Percentiles rank a stretch among this genome's conserved stretches.
phyloP scores from a whole-genome alignment of 2,888 invertebrate species.

The Eueremaeus valkanovi region DNA sequence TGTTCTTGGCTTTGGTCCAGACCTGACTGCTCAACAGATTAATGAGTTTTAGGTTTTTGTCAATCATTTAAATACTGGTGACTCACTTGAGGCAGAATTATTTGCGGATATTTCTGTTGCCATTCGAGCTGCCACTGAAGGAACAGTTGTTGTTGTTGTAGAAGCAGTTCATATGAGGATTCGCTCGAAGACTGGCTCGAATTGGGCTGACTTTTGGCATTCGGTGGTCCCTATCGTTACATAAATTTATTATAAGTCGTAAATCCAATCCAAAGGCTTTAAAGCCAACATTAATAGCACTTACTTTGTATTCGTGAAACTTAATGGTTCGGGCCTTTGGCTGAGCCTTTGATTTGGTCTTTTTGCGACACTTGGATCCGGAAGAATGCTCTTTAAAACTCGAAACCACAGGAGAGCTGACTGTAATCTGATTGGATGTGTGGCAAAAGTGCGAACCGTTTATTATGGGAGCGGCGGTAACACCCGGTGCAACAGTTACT shows the following conservation, averaged over 20 bases:
- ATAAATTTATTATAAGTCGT: not conserved
- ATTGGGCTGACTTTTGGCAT: slow-evolving; percentile 59
- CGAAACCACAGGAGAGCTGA: slow-evolving; percentile 21
- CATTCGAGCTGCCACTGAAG: slow-evolving; percentile 76
- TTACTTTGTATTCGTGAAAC: slow-evolving; percentile 86
- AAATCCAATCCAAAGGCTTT: not conserved
- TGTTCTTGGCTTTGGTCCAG: slow-evolving; percentile 35
- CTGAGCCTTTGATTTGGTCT: slow-evolving; percentile 71
- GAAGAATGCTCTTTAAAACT: slow-evolving; percentile 41
- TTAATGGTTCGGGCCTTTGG: slow-evolving; percentile 85
- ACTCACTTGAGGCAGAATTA: slow-evolving; percentile 61
- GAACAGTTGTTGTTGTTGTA: slow-evolving; percentile 90
- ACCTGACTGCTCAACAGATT: slow-evolving; percentile 28
- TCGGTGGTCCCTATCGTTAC: slow-evolving; percentile 69
- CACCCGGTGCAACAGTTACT: not conserved
- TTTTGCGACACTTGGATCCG: slow-evolving; percentile 57
- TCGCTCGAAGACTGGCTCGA: slow-evolving; percentile 55
- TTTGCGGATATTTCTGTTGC: slow-evolving; percentile 63
- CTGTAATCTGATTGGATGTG: slow-evolving; percentile 25
- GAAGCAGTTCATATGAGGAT: slow-evolving; percentile 81
- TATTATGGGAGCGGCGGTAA: slow-evolving; percentile 8
- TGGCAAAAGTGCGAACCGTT: slow-evolving; percentile 16
- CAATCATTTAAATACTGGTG: not conserved
- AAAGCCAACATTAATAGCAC: not conserved
- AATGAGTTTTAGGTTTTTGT: not conserved